Evolutionary conservation across 2,888 invertebrate species (phyloP).

Genomic region (Bugulina stolonifera): DNA sequence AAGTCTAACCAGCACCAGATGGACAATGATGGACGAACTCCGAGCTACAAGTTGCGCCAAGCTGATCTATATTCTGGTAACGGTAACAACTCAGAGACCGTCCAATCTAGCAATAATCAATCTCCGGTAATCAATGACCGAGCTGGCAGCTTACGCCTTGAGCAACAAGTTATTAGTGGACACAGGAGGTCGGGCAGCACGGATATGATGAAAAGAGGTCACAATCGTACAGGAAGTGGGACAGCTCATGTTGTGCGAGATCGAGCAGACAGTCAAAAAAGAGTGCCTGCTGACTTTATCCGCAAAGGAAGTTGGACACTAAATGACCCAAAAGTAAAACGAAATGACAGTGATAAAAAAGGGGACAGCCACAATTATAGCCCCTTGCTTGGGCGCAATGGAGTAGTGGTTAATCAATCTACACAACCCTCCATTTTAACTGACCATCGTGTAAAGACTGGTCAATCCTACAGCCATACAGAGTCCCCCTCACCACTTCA

Average conservation of each 20-base stretch:
- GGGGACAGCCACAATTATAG: background rate
- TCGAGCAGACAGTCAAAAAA: slow-evolving; percentile 19
- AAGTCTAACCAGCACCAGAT: background rate
- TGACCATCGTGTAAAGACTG: background rate
- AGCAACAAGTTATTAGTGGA: slow-evolving; percentile 7
- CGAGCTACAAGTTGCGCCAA: background rate
- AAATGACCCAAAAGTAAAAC: slow-evolving; percentile 4
- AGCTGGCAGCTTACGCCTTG: slow-evolving; percentile 7
- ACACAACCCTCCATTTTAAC: background rate
- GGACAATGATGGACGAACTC: background rate
- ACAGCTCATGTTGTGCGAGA: background rate
- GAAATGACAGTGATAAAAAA: slow-evolving; percentile 5
- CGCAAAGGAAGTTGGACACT: slow-evolving; percentile 12
- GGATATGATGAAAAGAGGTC: slow-evolving; percentile 1
- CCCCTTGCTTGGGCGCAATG: background rate
- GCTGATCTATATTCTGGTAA: background rate
- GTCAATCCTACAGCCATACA: background rate
- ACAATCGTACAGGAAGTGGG: background rate
- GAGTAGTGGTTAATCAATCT: background rate
- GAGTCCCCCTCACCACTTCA: background rate
- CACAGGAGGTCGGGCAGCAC: slow-evolving; percentile 7
- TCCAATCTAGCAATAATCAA: background rate
- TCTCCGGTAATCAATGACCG: background rate
- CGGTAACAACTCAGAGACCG: background rate
- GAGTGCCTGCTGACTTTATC: slow-evolving; percentile 16